Conservation (phyloP, 2,113 vertebrate genomes). For the Probosciger aterrimus region DNA sequence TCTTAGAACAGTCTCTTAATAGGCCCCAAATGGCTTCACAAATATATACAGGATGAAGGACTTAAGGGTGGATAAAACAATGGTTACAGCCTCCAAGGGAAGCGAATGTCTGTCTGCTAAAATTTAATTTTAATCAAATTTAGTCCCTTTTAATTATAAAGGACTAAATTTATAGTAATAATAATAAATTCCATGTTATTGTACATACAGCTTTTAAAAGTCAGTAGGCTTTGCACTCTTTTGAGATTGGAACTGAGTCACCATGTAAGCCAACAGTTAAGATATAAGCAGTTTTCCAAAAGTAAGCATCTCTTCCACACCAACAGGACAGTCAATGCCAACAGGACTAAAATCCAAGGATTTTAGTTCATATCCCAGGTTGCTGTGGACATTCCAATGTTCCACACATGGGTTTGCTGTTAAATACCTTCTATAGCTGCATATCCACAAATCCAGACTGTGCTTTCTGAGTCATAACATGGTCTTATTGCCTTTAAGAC, state of each 20-base stretch:
- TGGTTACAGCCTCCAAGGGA: neutral
- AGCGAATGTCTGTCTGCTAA: neutral
- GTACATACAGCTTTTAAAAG: neutral
- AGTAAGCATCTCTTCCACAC: neutral
- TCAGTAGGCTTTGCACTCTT: neutral
- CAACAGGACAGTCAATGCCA: neutral
- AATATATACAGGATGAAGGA: neutral
- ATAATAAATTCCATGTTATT: neutral
- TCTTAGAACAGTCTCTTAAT: neutral
- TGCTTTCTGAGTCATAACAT: neutral
- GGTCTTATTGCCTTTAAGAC: neutral
- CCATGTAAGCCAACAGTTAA: neutral
- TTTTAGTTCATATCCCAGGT: neutral
- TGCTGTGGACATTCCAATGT: neutral
- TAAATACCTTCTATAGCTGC: neutral
- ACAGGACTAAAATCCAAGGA: neutral
- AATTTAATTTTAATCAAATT: neutral
- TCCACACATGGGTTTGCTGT: neutral
- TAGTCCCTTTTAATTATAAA: neutral
- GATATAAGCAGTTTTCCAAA: neutral
- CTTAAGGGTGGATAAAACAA: neutral
- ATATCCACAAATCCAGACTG: neutral
- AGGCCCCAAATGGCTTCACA: neutral
- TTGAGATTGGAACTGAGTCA: neutral
- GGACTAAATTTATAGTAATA: neutral